These are phyloP conservation scores for Antechinus flavipes DNA, from an alignment of 2,113 vertebrate species.

Conservation along the genomic window DNA sequence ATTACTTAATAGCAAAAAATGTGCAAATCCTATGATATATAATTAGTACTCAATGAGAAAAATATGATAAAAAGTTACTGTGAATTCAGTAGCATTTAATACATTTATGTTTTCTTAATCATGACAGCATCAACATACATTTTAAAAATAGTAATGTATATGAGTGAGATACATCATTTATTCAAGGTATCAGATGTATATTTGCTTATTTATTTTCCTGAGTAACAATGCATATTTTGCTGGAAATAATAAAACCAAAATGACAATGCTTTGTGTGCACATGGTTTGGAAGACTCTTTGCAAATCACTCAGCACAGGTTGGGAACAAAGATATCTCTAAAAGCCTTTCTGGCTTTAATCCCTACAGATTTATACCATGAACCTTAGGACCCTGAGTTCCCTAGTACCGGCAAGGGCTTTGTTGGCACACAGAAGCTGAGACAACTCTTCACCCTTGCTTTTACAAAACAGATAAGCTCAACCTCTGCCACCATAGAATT, in stretches of 20 bases:
- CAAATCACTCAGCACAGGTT: not conserved
- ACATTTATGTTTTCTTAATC: not conserved
- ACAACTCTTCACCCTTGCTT: not conserved
- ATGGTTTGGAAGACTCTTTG: not conserved
- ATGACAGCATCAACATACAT: not conserved
- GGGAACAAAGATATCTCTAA: not conserved
- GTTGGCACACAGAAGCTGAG: not conserved
- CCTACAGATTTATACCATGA: not conserved
- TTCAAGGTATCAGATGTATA: not conserved
- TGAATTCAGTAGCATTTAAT: not conserved
- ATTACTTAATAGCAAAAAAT: not conserved
- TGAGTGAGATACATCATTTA: not conserved
- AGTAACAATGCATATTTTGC: not conserved
- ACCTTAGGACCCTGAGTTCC: not conserved
- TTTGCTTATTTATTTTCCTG: not conserved
- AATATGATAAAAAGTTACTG: not conserved
- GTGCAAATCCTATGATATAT: not conserved
- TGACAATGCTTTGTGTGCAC: not conserved
- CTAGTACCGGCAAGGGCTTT: not conserved
- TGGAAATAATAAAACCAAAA: not conserved
- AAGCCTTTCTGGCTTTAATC: not conserved
- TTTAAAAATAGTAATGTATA: not conserved
- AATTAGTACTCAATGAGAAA: not conserved
- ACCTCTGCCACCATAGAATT: not conserved
- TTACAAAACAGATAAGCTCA: not conserved